Evolutionary conservation across 2,797 vertebrate genomes (phyloP).

Genomic region (Orientallactaga sibirica): DNA sequence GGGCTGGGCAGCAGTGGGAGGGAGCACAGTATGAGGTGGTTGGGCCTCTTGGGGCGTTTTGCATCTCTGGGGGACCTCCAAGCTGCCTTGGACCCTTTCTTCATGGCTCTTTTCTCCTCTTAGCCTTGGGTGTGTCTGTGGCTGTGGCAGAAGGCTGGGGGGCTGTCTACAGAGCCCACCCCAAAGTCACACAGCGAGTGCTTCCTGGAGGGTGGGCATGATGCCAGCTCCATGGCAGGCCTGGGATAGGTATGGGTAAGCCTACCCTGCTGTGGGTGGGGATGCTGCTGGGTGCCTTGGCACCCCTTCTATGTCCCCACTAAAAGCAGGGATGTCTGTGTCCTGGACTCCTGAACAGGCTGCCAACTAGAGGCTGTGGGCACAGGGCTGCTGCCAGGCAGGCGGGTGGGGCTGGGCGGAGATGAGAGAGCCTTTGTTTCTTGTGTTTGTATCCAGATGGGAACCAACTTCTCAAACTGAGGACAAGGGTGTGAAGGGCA

Average conservation of each 20-base stretch:
- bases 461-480: constrained; percentile 2
- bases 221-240: neutral
- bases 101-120: neutral
- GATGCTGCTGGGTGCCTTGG: neutral
- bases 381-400: neutral
- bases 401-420: neutral
- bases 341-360: constrained; percentile 20
- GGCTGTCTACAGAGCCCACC: neutral
- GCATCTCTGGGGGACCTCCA: neutral
- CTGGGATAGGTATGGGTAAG: neutral
- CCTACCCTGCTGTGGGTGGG: neutral
- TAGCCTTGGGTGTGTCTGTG: neutral
- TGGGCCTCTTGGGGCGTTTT: neutral
- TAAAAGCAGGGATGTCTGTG: neutral
- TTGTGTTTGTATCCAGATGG: constrained; percentile 64
- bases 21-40: rapidly evolving
- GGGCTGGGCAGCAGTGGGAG: neutral
- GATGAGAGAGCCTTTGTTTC: constrained; percentile 73
- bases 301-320: neutral
- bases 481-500: neutral
- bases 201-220: neutral
- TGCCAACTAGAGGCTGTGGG: constrained; percentile 32
- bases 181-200: neutral
- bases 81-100: neutral
- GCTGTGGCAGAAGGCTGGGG: neutral